Percentiles rank a stretch among this genome's conserved stretches.
phyloP scores from a whole-genome alignment of 2,888 invertebrate genomes.

The Crossocerus cetratus region DNA sequence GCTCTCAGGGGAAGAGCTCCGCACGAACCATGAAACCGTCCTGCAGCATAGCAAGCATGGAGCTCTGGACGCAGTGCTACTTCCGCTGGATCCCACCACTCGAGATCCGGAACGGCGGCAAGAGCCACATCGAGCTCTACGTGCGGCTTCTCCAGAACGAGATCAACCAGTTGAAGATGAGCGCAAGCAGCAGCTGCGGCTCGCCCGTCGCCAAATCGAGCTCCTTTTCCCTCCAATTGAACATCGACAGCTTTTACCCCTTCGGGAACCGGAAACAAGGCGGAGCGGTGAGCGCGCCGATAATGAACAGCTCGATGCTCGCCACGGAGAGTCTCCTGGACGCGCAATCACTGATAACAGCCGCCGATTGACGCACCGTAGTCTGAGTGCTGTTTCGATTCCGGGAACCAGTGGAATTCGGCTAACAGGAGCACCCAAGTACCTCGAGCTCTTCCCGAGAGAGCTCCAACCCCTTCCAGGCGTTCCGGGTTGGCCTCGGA shows the following conservation, averaged over 20 bases:
- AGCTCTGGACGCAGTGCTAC: constrained; percentile 93
- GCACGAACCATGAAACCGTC: constrained; percentile 77
- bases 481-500: no score
- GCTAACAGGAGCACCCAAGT: no score
- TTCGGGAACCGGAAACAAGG: constrained; percentile 71
- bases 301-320: constrained; percentile 81
- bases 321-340: constrained; percentile 82
- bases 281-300: constrained; percentile 69
- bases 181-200: constrained; percentile 59
- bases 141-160: constrained; percentile 78
- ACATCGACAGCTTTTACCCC: constrained; percentile 75
- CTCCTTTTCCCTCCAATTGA: constrained; percentile 69
- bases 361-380: constrained; percentile 81
- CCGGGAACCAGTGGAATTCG: no score
- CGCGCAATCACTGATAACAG: constrained; percentile 84
- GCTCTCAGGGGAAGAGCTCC: constrained; percentile 51
- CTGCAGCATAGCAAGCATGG: constrained; percentile 80
- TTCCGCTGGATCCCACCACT: constrained; percentile 92
- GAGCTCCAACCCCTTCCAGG: no score
- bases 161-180: constrained; percentile 76
- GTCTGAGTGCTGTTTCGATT: no score
- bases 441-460: no score
- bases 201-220: constrained; percentile 64
- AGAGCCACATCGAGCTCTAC: constrained; percentile 80
- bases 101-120: constrained; percentile 86